Percentiles rank a stretch among this genome's conserved stretches.
These are phyloP conservation scores for Lamellibrachia columna DNA, from an alignment of 2,888 invertebrate species.

Conservation along the genomic window DNA sequence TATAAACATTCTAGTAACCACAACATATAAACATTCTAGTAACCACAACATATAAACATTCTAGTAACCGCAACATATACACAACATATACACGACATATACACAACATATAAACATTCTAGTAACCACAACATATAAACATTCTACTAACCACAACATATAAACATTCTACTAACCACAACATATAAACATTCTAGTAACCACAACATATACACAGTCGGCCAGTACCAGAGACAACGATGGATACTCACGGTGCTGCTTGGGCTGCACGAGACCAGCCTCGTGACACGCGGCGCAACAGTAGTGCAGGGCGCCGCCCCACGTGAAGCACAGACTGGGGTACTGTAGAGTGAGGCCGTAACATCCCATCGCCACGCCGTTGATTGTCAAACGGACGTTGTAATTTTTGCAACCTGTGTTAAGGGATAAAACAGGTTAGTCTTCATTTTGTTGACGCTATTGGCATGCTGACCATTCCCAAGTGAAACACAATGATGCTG, in stretches of 20 bases:
- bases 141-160: no score
- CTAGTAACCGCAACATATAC: no score
- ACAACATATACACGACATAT: no score
- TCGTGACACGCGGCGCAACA: slow-evolving; percentile 21
- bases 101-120: no score
- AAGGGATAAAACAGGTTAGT: background rate
- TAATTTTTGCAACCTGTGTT: slow-evolving; percentile 16
- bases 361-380: background rate
- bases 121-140: no score
- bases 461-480: background rate
- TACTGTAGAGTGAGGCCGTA: background rate
- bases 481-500: background rate
- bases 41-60: no score
- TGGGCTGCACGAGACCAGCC: slow-evolving; percentile 16
- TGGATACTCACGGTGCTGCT: background rate
- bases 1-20: no score
- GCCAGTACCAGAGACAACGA: no score
- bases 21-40: no score
- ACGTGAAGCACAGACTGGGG: slow-evolving; percentile 21
- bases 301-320: background rate
- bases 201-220: no score
- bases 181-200: no score
- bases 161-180: no score
- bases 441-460: background rate
- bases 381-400: background rate